A percentile compares a stretch with the other conserved stretches of the same genome.
Conservation (phyloP, 2,888 invertebrate genomes). For the Anthrax anthrax region DNA sequence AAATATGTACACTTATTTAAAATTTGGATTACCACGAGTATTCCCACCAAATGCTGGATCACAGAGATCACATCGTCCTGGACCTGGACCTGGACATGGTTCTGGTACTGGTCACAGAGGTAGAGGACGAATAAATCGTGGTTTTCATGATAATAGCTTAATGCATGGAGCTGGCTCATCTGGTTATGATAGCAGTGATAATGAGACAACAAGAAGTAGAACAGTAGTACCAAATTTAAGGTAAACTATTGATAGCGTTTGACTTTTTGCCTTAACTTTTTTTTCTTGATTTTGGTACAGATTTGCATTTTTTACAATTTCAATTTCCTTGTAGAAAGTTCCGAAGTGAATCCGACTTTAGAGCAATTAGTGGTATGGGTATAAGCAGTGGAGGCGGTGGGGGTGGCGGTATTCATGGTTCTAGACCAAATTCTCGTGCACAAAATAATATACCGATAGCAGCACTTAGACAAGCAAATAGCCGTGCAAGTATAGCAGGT, state of each 20-base stretch:
- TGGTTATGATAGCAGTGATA: conserved; percentile 83
- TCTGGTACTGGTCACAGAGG: conserved; percentile 25
- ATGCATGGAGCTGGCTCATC: conserved; percentile 52
- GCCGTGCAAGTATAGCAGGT: conserved; percentile 40
- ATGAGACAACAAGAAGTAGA: conserved; percentile 45
- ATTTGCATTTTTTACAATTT: too few species aligned
- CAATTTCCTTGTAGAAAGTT: conserved; percentile 56
- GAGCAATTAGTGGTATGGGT: conserved; percentile 36
- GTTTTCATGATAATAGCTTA: conserved; percentile 47
- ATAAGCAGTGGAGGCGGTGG: too few species aligned
- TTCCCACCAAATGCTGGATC: conserved; percentile 73
- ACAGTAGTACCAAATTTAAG: conserved; percentile 36
- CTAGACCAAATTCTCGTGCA: conserved; percentile 31
- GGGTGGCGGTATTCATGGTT: conserved; percentile 27
- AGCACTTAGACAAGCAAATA: conserved; percentile 55
- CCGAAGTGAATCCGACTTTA: conserved; percentile 76
- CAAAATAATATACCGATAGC: conserved; percentile 42
- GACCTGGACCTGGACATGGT: conserved; percentile 34
- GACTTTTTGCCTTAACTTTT: too few species aligned
- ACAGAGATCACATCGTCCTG: conserved; percentile 44
- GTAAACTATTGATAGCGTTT: conserved; percentile 9
- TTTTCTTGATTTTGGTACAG: too few species aligned
- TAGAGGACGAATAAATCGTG: conserved; percentile 41
- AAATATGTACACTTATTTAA: conserved; percentile 87
- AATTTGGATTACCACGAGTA: conserved; percentile 84